Evolutionary conservation across 1,140 invertebrate species (phyloP).

Genomic region (Leptoteleia sp.): DNA sequence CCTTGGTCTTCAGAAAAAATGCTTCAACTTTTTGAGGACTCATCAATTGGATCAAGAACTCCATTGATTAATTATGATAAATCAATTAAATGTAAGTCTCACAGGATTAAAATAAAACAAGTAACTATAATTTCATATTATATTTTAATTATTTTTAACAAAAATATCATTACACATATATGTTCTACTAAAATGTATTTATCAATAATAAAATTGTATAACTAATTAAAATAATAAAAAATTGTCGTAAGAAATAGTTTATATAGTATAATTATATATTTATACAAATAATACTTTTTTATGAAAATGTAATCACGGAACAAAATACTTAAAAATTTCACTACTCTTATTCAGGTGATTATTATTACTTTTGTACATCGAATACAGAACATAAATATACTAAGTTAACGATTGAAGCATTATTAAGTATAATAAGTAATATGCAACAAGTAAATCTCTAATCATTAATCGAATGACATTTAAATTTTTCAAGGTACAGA

Average conservation of each 20-base stretch:
- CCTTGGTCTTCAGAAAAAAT: not conserved
- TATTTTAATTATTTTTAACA: constrained; percentile 7
- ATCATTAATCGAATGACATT: constrained; percentile 3
- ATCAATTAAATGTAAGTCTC: not conserved
- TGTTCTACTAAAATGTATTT: too few relatives aligned
- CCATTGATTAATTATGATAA: too few relatives aligned
- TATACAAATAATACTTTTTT: constrained; percentile 10
- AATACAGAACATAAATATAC: constrained; percentile 12
- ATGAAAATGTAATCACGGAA: not conserved
- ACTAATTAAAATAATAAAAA: constrained; percentile 1
- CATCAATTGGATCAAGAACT: too few relatives aligned
- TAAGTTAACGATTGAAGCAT: not conserved
- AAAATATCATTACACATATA: constrained; percentile 11
- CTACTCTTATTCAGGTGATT: too few relatives aligned
- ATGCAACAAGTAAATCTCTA: constrained; percentile 2
- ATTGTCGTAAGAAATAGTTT: not conserved
- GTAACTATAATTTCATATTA: not conserved
- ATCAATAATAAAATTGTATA: constrained; percentile 9
- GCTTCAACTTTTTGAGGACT: too few relatives aligned
- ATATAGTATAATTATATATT: constrained; percentile 4
- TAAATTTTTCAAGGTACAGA: constrained; percentile 46
- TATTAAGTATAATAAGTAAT: constrained; percentile 6
- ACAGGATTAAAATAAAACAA: constrained; percentile 20
- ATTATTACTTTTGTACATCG: not conserved
- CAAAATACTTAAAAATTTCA: too few relatives aligned